Evolutionary conservation across 1,140 invertebrate species (phyloP).

Genomic region (Trichonephila clavata): DNA sequence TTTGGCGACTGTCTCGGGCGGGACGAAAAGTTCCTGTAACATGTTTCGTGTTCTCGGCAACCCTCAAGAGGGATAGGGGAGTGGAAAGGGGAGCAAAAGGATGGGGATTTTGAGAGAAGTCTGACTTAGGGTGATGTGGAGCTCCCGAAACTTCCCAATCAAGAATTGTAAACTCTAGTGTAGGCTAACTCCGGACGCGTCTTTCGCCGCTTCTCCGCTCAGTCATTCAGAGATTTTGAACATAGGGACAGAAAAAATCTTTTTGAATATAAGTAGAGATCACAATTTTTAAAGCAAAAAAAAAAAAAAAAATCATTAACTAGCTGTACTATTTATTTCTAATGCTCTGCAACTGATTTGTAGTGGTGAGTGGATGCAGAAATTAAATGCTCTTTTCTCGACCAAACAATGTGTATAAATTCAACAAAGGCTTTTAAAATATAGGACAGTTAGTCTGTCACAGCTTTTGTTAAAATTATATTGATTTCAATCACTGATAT

Average conservation of each 20-base stretch:
- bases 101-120: conserved; percentile 19
- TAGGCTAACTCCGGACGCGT: not conserved
- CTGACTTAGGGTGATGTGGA: not conserved
- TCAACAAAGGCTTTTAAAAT: too few relatives aligned
- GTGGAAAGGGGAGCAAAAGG: not conserved
- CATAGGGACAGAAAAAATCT: not conserved
- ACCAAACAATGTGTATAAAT: too few relatives aligned
- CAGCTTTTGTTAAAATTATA: too few relatives aligned
- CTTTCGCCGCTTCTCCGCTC: not conserved
- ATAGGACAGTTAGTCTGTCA: too few relatives aligned
- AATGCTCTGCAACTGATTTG: too few relatives aligned
- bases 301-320: not conserved
- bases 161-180: not conserved
- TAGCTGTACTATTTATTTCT: too few relatives aligned
- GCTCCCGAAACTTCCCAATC: conserved; percentile 15
- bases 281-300: not conserved
- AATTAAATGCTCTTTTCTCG: too few relatives aligned
- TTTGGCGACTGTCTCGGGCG: not conserved
- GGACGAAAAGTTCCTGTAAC: conserved; percentile 9
- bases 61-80: not conserved
- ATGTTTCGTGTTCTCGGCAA: not conserved
- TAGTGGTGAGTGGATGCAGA: too few relatives aligned
- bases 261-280: not conserved
- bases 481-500: too few relatives aligned
- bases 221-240: not conserved